Percentiles rank a stretch among this genome's conserved stretches.
These are phyloP conservation scores for Caenorhabditis briggsae DNA, from an alignment of 1,140 invertebrate genomes.

Conservation along the genomic window DNA sequence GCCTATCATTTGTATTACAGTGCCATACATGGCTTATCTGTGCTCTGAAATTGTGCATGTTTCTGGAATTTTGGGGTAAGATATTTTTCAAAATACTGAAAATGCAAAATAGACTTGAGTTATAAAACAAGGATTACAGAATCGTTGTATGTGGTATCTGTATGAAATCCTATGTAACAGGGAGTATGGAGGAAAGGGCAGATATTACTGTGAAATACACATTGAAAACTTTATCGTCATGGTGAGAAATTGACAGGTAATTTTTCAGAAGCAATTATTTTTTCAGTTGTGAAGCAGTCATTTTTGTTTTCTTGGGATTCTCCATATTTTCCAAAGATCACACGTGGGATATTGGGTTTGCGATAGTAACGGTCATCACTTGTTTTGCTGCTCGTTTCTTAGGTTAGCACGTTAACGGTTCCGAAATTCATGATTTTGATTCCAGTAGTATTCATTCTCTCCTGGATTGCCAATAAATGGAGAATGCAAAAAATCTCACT, in stretches of 20 bases:
- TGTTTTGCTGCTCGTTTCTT: slow-evolving; percentile 92
- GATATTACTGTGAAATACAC: slow-evolving; percentile 97
- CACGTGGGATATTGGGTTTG: slow-evolving; percentile 95
- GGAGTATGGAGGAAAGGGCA: slow-evolving; percentile 96
- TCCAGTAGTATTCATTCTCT: slow-evolving; percentile 69
- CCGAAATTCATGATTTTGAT: not conserved
- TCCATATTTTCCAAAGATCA: slow-evolving; percentile 93
- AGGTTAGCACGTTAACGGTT: slow-evolving; percentile 75
- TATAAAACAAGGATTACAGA: slow-evolving; percentile 79
- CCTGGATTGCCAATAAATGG: slow-evolving; percentile 69
- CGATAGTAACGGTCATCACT: slow-evolving; percentile 91
- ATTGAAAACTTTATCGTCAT: slow-evolving; percentile 80
- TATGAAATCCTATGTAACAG: slow-evolving; percentile 99
- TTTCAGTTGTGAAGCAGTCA: slow-evolving; percentile 91
- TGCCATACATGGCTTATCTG: slow-evolving; percentile 67
- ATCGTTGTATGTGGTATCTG: slow-evolving; percentile 98
- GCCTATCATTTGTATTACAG: slow-evolving; percentile 63
- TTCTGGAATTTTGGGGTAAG: slow-evolving; percentile 67
- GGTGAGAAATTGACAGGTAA: slow-evolving; percentile 60
- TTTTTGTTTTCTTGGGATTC: slow-evolving; percentile 98
- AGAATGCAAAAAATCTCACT: slow-evolving; percentile 71
- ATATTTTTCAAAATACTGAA: not conserved
- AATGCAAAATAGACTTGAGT: not conserved
- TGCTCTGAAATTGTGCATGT: slow-evolving; percentile 67
- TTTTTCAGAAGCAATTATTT: slow-evolving; percentile 79